phyloP scores from a whole-genome alignment of 2,113 vertebrate species.

The Poeciliopsis turrubarensis region DNA sequence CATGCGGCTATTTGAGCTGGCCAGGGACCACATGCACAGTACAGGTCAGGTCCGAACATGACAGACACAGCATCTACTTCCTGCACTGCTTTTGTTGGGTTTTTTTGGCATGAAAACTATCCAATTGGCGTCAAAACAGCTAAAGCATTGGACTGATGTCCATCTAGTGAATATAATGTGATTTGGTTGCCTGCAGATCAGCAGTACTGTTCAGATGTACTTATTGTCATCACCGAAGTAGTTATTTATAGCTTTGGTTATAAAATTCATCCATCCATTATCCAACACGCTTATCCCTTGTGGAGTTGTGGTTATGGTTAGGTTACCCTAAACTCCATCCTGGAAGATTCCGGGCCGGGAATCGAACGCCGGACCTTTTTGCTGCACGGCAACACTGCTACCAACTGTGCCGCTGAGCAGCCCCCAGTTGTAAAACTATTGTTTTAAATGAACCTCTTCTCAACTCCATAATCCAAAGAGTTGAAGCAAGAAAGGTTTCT shows the following conservation, averaged over 20 bases:
- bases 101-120: not conserved
- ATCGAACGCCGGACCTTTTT: no score
- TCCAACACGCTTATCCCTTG: no score
- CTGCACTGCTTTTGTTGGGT: not conserved
- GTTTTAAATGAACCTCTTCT: not conserved
- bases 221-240: no score
- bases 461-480: not conserved
- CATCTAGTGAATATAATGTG: not conserved
- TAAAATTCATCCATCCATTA: no score
- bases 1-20: slow-evolving; percentile 92
- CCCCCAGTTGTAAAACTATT: no score
- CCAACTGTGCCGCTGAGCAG: no score
- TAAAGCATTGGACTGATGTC: not conserved
- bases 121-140: not conserved
- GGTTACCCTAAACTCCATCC: no score
- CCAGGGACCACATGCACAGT: slow-evolving; percentile 89
- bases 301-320: no score
- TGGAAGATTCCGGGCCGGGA: no score
- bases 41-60: slow-evolving; percentile 82
- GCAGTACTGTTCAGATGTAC: not conserved
- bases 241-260: not conserved
- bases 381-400: no score
- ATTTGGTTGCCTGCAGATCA: not conserved
- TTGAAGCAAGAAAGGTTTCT: not conserved
- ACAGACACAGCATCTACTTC: not conserved